A percentile compares a stretch with the other conserved stretches of the same genome.
phyloP scores from a whole-genome alignment of 2,797 vertebrate species.

The Enteromius treurensis region DNA sequence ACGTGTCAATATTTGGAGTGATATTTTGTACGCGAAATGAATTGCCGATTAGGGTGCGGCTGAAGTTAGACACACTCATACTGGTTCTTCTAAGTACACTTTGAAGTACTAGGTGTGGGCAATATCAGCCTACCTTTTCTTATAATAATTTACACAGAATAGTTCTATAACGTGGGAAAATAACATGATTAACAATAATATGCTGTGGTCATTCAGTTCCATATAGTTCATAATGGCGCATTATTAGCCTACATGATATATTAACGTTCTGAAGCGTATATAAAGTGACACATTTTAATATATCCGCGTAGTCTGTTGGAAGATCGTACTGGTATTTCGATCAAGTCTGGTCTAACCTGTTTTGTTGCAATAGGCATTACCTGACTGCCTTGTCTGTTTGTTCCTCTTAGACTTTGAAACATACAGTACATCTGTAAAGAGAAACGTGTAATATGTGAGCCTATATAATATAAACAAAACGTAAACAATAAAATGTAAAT shows the following conservation, averaged over 20 bases:
- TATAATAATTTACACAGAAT: not conserved
- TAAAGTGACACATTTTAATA: not conserved
- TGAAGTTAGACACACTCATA: not conserved
- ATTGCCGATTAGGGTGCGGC: not conserved
- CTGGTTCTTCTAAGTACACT: not conserved
- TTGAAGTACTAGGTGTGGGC: not conserved
- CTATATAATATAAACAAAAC: not conserved
- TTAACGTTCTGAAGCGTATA: not conserved
- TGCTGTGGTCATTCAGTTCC: not conserved
- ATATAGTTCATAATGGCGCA: not conserved
- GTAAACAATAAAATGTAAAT: not conserved
- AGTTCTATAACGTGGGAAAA: not conserved
- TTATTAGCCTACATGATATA: not conserved
- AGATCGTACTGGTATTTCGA: not conserved
- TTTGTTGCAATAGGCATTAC: not conserved
- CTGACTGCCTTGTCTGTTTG: not conserved
- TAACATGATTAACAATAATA: not conserved
- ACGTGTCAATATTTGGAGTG: conserved; percentile 28
- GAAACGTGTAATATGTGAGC: not conserved
- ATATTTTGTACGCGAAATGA: not conserved
- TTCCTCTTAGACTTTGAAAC: not conserved
- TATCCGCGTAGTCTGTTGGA: not conserved
- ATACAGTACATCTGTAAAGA: not conserved
- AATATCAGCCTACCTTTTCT: not conserved
- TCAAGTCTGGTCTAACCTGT: conserved; percentile 23